phyloP scores from a whole-genome alignment of 2,797 vertebrate species.

The Hephaestus fuliginosus region DNA sequence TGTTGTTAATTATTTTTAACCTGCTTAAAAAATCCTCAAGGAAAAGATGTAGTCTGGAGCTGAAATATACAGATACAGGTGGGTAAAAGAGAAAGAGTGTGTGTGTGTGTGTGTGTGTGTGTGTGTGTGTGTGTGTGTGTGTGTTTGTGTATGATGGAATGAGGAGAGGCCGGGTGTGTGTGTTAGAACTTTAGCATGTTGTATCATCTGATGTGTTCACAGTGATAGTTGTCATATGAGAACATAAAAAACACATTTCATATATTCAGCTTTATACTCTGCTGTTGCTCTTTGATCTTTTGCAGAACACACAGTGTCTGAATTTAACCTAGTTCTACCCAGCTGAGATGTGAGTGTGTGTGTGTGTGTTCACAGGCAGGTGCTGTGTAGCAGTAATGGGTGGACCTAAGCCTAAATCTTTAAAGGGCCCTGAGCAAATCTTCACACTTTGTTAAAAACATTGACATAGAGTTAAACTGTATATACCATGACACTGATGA shows the following conservation, averaged over 20 bases:
- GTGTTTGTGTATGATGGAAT: not conserved
- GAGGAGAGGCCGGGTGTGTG: not conserved
- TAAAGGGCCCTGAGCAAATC: not conserved
- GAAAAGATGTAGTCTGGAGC: conserved; percentile 30
- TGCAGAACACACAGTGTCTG: conserved; percentile 7
- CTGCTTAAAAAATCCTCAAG: not conserved
- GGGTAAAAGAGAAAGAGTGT: conserved; percentile 9
- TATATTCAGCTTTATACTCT: conserved; percentile 14
- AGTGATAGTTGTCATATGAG: not conserved
- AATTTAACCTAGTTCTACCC: not conserved
- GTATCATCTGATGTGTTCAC: not conserved
- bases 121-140: conserved; percentile 18
- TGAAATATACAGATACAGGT: conserved; percentile 47
- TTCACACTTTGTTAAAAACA: not conserved
- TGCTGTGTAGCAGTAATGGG: not conserved
- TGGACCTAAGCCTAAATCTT: not conserved
- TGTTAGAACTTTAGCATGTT: not conserved
- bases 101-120: not conserved
- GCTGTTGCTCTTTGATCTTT: conserved; percentile 2
- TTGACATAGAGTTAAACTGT: not conserved
- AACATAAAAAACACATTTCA: not conserved
- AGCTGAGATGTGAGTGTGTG: conserved; percentile 13
- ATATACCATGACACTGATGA: too few relatives aligned
- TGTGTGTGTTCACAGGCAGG: not conserved
- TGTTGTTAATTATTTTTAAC: not conserved